A percentile compares a stretch with the other conserved stretches of the same genome.
These are phyloP conservation scores for Philopedon plagiatum DNA, from an alignment of 2,888 invertebrate species.

Conservation along the genomic window DNA sequence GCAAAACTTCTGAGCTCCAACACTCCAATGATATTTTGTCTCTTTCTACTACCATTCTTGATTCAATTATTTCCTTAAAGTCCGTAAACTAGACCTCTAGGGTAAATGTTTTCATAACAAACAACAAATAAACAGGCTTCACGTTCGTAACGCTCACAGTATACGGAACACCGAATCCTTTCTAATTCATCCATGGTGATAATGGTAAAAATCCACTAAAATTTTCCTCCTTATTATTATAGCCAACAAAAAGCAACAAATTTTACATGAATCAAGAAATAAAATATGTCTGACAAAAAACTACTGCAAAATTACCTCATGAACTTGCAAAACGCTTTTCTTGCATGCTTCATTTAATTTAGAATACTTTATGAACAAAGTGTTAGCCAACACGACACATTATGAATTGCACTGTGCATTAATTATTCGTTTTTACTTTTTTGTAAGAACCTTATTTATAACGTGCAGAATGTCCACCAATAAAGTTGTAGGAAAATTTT, in stretches of 20 bases:
- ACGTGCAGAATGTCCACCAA: constrained; percentile 37
- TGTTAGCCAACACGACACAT: constrained; percentile 39
- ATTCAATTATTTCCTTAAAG: too few species aligned
- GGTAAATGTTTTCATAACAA: too few species aligned
- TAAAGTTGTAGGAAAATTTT: constrained; percentile 38
- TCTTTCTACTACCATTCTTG: too few species aligned
- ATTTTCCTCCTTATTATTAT: not conserved
- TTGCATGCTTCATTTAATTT: not conserved
- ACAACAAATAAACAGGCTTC: too few species aligned
- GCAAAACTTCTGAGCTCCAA: too few species aligned
- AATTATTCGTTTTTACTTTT: constrained; percentile 32
- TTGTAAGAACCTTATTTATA: constrained; percentile 38
- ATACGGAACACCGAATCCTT: too few species aligned
- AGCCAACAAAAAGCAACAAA: too few species aligned
- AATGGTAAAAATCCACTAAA: too few species aligned
- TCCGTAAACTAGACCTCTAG: too few species aligned
- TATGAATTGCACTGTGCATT: constrained; percentile 34
- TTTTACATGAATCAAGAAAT: not conserved
- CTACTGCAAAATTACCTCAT: not conserved
- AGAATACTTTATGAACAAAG: constrained; percentile 22
- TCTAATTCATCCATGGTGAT: too few species aligned
- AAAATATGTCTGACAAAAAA: not conserved
- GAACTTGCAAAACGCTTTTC: constrained; percentile 3
- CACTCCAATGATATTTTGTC: too few species aligned
- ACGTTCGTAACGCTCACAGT: too few species aligned